phyloP scores from a whole-genome alignment of 2,888 invertebrate genomes.

The Nephrocerus scutellatus region DNA sequence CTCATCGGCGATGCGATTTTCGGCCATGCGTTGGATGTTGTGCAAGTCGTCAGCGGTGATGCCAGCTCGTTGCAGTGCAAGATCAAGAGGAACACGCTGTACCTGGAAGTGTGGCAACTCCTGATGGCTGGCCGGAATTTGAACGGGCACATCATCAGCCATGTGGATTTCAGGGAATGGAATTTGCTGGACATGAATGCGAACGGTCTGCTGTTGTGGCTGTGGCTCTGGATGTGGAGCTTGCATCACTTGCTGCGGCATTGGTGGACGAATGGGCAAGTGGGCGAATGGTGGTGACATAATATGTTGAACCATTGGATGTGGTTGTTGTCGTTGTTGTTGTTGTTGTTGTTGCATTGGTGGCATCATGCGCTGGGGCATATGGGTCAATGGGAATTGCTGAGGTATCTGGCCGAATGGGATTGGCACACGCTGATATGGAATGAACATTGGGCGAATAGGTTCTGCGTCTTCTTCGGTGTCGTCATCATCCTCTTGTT shows the following conservation, averaged over 20 bases:
- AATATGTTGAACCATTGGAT: slow-evolving; percentile 39
- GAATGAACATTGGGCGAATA: slow-evolving; percentile 46
- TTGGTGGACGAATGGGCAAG: slow-evolving; percentile 45
- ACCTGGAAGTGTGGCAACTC: slow-evolving; percentile 40
- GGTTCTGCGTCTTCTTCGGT: slow-evolving; percentile 42
- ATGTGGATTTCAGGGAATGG: slow-evolving; percentile 48
- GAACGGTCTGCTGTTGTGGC: slow-evolving; percentile 36
- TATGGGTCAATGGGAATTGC: slow-evolving; percentile 52
- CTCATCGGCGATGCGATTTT: slow-evolving; percentile 45
- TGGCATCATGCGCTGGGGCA: slow-evolving; percentile 44
- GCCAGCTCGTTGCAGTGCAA: slow-evolving; percentile 46
- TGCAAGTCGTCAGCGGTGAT: slow-evolving; percentile 47
- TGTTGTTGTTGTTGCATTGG: slow-evolving; percentile 32
- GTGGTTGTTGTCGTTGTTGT: slow-evolving; percentile 33
- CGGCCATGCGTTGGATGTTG: slow-evolving; percentile 47
- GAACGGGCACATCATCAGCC: slow-evolving; percentile 42
- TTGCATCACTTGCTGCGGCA: slow-evolving; percentile 48
- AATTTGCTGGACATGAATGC: slow-evolving; percentile 48
- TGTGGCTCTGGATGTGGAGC: slow-evolving; percentile 48
- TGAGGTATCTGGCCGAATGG: slow-evolving; percentile 51
- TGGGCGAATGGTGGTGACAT: slow-evolving; percentile 45
- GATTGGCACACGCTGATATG: slow-evolving; percentile 48
- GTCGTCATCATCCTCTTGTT: slow-evolving; percentile 37
- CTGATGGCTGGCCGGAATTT: slow-evolving; percentile 34
- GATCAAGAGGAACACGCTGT: slow-evolving; percentile 43